Evolutionary conservation across 92 coral and sea anemone genomes (phyloP).

Genomic region (Epizoanthus stellaris): DNA sequence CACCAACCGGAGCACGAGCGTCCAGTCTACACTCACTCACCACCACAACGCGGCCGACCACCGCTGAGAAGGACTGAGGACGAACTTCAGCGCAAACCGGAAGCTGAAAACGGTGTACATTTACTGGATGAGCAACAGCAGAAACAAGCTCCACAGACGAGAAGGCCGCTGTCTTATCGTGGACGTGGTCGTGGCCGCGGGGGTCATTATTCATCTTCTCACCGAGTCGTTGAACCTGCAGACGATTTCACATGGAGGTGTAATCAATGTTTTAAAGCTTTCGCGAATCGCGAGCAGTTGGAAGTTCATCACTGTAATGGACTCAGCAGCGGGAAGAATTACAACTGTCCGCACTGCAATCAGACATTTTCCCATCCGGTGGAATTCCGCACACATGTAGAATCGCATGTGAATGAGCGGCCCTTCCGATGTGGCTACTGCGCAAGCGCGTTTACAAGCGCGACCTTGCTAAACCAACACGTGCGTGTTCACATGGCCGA

Average conservation of each 20-base stretch:
- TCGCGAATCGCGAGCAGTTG: conserved; percentile 86
- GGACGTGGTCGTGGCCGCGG: conserved; percentile 76
- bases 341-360: conserved; percentile 90
- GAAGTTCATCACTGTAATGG: conserved; percentile 88
- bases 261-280: conserved; percentile 91
- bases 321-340: conserved; percentile 67
- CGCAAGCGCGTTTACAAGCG: conserved; percentile 92
- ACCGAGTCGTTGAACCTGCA: conserved; percentile 63
- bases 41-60: conserved; percentile 90
- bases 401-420: conserved; percentile 94
- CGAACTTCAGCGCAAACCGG: conserved; percentile 71
- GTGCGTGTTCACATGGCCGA: conserved; percentile 94
- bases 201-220: conserved; percentile 45
- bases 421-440: conserved; percentile 96
- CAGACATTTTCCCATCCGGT: conserved; percentile 82
- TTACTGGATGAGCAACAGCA: conserved; percentile 59
- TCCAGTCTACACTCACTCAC: conserved; percentile 49
- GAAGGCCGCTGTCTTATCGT: conserved; percentile 79
- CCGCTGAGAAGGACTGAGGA: conserved; percentile 74
- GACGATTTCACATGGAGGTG: conserved; percentile 92
- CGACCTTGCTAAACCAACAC: conserved; percentile 89
- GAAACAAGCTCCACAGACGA: conserved; percentile 50
- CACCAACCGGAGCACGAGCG: conserved; percentile 63
- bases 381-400: conserved; percentile 96
- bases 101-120: conserved; percentile 46